Percentiles rank a stretch among this genome's conserved stretches.
Evolutionary conservation across 2,888 invertebrate species (phyloP).

Genomic region (Tetanocera ferruginea): DNA sequence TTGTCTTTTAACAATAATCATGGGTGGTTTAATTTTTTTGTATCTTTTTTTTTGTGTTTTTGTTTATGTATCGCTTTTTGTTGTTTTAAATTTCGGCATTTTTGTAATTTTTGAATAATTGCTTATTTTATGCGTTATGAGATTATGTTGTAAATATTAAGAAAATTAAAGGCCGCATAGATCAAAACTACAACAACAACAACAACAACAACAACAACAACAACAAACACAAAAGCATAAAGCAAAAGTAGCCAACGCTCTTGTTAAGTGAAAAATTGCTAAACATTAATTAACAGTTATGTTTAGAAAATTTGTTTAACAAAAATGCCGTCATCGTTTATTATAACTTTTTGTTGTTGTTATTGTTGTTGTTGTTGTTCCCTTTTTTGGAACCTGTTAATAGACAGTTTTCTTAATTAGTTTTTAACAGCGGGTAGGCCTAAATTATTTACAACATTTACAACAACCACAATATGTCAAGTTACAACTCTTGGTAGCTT

Average conservation of each 20-base stretch:
- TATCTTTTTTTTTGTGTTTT: conserved; percentile 31
- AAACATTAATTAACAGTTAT: conserved; percentile 23
- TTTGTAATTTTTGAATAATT: conserved; percentile 56
- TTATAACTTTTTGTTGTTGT: not conserved
- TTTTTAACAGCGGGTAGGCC: conserved; percentile 57
- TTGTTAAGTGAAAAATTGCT: conserved; percentile 16
- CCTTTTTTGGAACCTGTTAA: conserved; percentile 46
- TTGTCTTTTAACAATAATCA: not conserved
- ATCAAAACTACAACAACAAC: not conserved
- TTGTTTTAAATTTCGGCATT: conserved; percentile 16
- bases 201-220: conserved; percentile 1
- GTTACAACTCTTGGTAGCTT: not conserved
- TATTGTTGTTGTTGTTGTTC: not conserved
- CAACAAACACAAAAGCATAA: not conserved
- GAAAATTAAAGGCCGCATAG: conserved; percentile 43
- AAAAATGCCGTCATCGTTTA: conserved; percentile 2
- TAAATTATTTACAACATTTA: not conserved
- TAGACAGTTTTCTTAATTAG: conserved; percentile 58
- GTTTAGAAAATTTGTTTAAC: not conserved
- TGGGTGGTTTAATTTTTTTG: conserved; percentile 30
- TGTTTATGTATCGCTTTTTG: conserved; percentile 10
- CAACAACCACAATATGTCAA: conserved; percentile 26
- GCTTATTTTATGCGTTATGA: conserved; percentile 57
- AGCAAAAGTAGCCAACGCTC: not conserved
- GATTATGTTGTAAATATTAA: conserved; percentile 60